Evolutionary conservation across 2,797 vertebrate species (phyloP), one percentile per base, ranked within the genome.

Genomic region (Gallirallus australis): DNA sequence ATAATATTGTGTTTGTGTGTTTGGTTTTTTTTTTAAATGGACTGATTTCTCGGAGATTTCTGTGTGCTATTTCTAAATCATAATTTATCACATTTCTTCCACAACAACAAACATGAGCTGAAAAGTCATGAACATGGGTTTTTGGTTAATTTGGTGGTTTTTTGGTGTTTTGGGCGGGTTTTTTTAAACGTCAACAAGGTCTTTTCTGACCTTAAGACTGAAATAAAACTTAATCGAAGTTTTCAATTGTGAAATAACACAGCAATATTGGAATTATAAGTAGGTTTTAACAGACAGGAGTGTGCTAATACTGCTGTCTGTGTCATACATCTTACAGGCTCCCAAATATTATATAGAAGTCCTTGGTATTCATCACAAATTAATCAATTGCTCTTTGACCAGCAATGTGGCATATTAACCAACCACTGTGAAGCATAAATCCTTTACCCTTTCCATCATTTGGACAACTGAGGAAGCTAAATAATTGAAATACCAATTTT

Each of bases 1-100:
- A 45, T 64, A 77, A 91, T 82, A 35, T 3, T 83, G 30, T 23
- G 9, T 97, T 65, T 93, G 39, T 76, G 61, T 47, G 25, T 30
- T 82, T 86, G 93, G 88, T 19, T 47, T 24, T 30, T 83, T 88
- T 93, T 89, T 53, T 19, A 84, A 90, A 70, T 6, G 5, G 35
- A 66, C 93, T 88, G 57, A 89, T 82, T 91, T 76, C 82, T 90
- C 87, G 18, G 72, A 86, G 39, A 69, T 69, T 94, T 94, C 73
- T 81, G 82, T 73, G 27, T 86, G 75, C 48, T 79, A 37, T 94
- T 95, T 95, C 82, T 93, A 94, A 96, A 94, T 89, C 60, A 89
- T 94, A 92, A 90, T 96, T 95, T 85, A 97, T 87, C 59, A 95
- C 39, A 76, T 94, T 85, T 90, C 76, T 94, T 97, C 85, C 33